A percentile compares a stretch with the other conserved stretches of the same genome.
Conservation (phyloP, 2,113 vertebrate genomes). For the Tachuris rubrigastra region DNA sequence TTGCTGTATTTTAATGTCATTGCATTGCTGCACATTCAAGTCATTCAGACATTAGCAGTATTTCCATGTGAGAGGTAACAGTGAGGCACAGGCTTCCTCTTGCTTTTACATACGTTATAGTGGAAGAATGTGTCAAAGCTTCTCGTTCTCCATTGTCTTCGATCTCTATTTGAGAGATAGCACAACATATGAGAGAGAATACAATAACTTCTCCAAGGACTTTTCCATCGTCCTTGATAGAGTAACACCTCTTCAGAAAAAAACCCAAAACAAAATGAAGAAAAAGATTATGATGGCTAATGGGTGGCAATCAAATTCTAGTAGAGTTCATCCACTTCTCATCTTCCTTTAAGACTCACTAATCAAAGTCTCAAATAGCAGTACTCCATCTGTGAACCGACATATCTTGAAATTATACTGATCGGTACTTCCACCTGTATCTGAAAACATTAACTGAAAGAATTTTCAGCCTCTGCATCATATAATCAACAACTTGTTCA, state of each 20-base stretch:
- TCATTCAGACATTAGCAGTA: background rate
- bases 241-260: background rate
- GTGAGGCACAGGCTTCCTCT: background rate
- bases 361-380: background rate
- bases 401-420: background rate
- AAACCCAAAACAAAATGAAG: background rate
- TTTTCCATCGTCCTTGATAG: background rate
- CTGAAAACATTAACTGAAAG: background rate
- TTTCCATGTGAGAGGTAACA: background rate
- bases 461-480: background rate
- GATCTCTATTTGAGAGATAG: background rate
- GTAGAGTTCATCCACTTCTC: background rate
- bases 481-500: background rate
- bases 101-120: background rate
- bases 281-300: background rate
- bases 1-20: background rate
- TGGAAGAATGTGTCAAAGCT: background rate
- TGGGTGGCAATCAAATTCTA: background rate
- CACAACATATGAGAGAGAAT: rapidly evolving
- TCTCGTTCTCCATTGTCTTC: background rate
- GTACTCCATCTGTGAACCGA: background rate
- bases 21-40: background rate
- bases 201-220: background rate
- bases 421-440: background rate
- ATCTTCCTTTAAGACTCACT: background rate